Base-by-base conservation (phyloP, 2,797 vertebrate species). In the Martes flavigula region DNA sequence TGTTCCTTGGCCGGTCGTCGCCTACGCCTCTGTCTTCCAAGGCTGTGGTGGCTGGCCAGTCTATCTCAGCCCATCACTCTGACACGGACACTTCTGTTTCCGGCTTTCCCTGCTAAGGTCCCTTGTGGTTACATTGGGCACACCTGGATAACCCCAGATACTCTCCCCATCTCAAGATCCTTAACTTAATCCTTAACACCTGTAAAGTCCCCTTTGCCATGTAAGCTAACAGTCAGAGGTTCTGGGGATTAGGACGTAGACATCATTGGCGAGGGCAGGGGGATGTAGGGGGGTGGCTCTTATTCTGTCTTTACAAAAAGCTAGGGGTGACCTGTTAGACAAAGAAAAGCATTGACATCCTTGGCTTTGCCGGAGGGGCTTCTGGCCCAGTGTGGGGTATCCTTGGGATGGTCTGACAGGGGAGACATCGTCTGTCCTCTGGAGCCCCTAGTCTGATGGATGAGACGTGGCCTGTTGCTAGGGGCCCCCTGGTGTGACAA, bases 1-100 rank as follows among this genome's bases (percentile, higher is more conserved):
- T 14, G 7, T 5, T n/a, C 84, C 46, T 35, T 48, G 81, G 64
- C n/a, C 21, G 1, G 2, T 1, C 15, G 1, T 1, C 11, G 23
- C 43, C 43, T 17, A 2, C 13, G 7, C 48, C 9, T 10, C 38
- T 23, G 2, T 12, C 40, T 56, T 84, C 54, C 87, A 23, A 48
- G 46, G 58, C 43, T 2, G 21, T 21, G 23, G 2, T 1, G 25
- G 84, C 72, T 0, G 0, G 10, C 17, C 30, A 30, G 25, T 60
- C 73, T 54, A 54, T 48, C 51, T 51, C 7, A 5, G 7, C 58
- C 60, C 58, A 1, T 56, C 58, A 17, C 48, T 54, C 60, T 18
- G 56, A 54, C 5, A 0, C 0, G 0, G 72, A 60, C 11, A 54
- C 46, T 43, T 43, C 51, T 58, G 60, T 38, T 25, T 46, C 58